Evolutionary conservation across 2,888 invertebrate species (phyloP).

Genomic region (Pristionchus entomophagus): DNA sequence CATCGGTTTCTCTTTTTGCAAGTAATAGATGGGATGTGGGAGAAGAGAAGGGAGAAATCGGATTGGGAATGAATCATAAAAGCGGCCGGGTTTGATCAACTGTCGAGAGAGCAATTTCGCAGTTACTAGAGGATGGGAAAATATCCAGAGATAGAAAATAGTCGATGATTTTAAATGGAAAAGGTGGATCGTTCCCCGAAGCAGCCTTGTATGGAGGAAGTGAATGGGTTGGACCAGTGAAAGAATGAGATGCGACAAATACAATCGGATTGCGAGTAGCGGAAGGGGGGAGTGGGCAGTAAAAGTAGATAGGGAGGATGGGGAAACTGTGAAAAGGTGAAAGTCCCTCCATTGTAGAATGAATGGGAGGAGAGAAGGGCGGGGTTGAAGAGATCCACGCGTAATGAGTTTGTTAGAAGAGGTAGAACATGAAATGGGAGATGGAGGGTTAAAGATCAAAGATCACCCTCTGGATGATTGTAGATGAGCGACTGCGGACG

Average conservation of each 20-base stretch:
- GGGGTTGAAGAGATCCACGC: neutral
- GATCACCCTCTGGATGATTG: slow-evolving; percentile 44
- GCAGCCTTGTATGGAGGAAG: neutral
- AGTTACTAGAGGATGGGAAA: neutral
- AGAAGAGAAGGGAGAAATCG: neutral
- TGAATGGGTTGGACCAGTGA: neutral
- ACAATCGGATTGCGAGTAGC: neutral
- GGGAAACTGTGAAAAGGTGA: slow-evolving; percentile 18
- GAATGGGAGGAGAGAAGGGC: slow-evolving; percentile 36
- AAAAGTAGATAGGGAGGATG: neutral
- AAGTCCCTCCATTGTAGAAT: slow-evolving; percentile 4
- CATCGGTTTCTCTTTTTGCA: slow-evolving; percentile 2
- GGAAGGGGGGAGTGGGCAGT: neutral
- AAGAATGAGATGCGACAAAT: neutral
- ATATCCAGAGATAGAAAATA: neutral
- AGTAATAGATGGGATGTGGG: neutral
- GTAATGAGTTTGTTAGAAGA: neutral
- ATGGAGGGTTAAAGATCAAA: neutral
- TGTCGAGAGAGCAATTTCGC: slow-evolving; percentile 5
- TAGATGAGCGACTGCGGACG: slow-evolving; percentile 69
- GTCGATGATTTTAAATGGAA: neutral
- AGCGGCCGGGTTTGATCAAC: slow-evolving; percentile 35
- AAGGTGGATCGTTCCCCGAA: no score
- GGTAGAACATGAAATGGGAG: neutral
- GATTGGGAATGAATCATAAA: slow-evolving; percentile 24